Base-by-base conservation (phyloP, 2,797 vertebrate species). In the Passerculus sandwichensis region DNA sequence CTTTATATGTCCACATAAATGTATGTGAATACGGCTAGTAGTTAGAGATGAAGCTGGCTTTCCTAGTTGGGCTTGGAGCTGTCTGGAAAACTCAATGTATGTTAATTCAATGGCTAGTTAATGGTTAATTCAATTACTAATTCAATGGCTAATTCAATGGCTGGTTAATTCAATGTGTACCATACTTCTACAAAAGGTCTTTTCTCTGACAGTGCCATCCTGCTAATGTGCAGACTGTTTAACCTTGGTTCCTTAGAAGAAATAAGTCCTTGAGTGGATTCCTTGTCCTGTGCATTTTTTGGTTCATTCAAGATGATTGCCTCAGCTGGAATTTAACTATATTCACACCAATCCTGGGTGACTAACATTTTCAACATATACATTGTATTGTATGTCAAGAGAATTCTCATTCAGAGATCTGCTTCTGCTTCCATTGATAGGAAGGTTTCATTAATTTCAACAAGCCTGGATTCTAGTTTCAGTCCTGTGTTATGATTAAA, bases 401-500 rank as follows among this genome's bases (percentile, higher is more conserved):
- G 70, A 92, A 88, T 92, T 96, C 76, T 96, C 90, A 92, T 93
- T 96, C 86, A 91, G 34, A 80, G 36, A 65, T 30, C 57, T 88
- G 30, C 32, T 47, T 47, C 22, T 59, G 30, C 17, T 70, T 86
- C 76, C 26, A 21, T 15, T 48, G 20, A 54, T 12, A 71, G 42
- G 19, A 87, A 91, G 8, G 4, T 40, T 61, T 9, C 25, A 61
- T 51, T 72, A 32, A 34, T 69, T 85, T 81, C 29, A 69, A 21
- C 32, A 78, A 20, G 32, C 50, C 26, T 34, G 30, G 12, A 17
- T 34, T 84, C 26, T 81, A 87, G 56, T 88, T 96, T 94, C 53
- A 83, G 59, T 72, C 66, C 75, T 85, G 65, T 90, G 78, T 93
- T 85, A 64, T 85, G 96, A 97, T 89, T 96, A 94, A 95, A 97